Evolutionary conservation across 2,797 vertebrate genomes (phyloP).

Genomic region (Carcharodon carcharias): DNA sequence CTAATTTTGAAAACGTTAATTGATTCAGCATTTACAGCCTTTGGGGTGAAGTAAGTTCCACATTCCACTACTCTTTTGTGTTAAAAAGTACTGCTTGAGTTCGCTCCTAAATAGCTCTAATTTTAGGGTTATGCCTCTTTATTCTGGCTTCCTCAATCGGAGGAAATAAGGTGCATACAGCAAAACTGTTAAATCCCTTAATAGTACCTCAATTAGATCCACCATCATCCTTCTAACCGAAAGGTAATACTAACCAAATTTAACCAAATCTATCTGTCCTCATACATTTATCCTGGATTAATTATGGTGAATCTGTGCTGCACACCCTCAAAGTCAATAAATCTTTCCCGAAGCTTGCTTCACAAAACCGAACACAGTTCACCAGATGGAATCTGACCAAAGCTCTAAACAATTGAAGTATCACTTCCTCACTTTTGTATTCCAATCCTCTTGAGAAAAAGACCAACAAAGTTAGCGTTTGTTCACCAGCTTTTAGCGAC

Average conservation of each 20-base stretch:
- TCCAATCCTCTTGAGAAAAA: neutral
- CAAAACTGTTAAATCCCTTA: neutral
- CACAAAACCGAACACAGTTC: neutral
- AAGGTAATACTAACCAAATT: neutral
- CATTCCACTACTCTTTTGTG: neutral
- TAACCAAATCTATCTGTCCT: neutral
- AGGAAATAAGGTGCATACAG: neutral
- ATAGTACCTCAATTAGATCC: neutral
- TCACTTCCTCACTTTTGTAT: neutral
- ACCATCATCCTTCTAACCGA: neutral
- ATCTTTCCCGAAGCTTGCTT: neutral
- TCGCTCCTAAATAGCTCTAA: neutral
- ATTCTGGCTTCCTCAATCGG: neutral
- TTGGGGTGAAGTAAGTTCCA: neutral
- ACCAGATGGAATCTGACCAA: neutral
- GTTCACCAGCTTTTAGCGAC: neutral
- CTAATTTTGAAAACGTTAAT: neutral
- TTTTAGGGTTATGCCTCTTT: neutral
- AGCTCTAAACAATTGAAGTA: neutral
- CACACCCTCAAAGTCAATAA: neutral
- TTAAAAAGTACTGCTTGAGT: neutral
- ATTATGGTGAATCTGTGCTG: neutral
- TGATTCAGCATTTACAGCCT: neutral
- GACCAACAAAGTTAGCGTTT: neutral
- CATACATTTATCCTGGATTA: neutral